A percentile compares a stretch with the other conserved stretches of the same genome.
These are phyloP conservation scores for Apoderus coryli DNA, from an alignment of 2,888 invertebrate species.

Conservation along the genomic window DNA sequence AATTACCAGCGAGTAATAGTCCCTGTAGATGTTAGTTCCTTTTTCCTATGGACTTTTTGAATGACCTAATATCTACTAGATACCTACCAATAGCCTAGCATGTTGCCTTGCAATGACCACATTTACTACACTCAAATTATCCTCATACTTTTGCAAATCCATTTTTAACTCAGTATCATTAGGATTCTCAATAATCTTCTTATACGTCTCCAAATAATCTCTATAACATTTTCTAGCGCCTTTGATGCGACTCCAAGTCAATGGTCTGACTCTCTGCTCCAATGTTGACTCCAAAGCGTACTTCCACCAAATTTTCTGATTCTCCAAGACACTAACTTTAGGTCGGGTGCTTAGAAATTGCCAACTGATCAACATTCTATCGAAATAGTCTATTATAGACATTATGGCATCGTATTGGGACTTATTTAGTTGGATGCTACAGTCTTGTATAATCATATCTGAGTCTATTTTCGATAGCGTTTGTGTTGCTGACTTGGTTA, in stretches of 20 bases:
- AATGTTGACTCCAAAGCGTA: constrained; percentile 58
- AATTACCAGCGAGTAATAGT: no score
- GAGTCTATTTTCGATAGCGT: constrained; percentile 47
- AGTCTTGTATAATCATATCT: constrained; percentile 58
- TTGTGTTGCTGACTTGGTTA: constrained; percentile 39
- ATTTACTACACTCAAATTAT: constrained; percentile 54
- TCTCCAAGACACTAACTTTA: constrained; percentile 34
- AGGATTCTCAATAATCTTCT: constrained; percentile 52
- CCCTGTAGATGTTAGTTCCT: no score
- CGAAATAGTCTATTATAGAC: constrained; percentile 41
- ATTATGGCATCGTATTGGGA: constrained; percentile 53
- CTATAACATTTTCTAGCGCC: constrained; percentile 54
- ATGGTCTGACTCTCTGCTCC: constrained; percentile 57
- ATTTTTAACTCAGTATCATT: constrained; percentile 59
- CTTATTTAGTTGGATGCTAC: constrained; percentile 56
- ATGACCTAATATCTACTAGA: no score
- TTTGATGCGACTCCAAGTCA: constrained; percentile 57
- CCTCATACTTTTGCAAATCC: constrained; percentile 62
- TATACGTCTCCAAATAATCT: constrained; percentile 54
- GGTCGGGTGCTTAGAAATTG: constrained; percentile 30
- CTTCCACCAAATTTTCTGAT: constrained; percentile 35
- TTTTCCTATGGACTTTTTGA: not conserved
- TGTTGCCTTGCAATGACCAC: constrained; percentile 68
- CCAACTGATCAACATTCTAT: constrained; percentile 54
- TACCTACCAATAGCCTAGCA: constrained; percentile 55